Conservation (phyloP, 2,797 vertebrate genomes). For the Sphenopsis melanotis region DNA sequence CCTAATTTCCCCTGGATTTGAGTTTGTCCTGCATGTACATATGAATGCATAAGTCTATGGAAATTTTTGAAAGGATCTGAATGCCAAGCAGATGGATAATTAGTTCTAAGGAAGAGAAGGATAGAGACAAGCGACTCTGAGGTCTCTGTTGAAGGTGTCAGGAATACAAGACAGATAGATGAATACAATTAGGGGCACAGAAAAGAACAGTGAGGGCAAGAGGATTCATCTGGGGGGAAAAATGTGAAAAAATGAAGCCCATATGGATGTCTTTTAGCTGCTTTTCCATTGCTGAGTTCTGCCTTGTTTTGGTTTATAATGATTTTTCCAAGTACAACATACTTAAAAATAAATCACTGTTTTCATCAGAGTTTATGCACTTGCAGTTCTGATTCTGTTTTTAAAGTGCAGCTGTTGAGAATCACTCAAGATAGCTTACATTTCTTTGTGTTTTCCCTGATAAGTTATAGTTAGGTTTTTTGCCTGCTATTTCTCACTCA, state of each 20-base stretch:
- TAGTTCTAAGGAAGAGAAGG: background rate
- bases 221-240: background rate
- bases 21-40: background rate
- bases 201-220: background rate
- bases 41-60: background rate
- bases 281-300: slow-evolving; percentile 40
- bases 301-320: slow-evolving; percentile 55
- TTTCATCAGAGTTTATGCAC: slow-evolving; percentile 46
- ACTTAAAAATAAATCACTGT: slow-evolving; percentile 52
- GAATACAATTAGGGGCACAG: background rate
- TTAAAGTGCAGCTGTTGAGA: slow-evolving; percentile 49
- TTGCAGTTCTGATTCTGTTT: slow-evolving; percentile 31
- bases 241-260: background rate
- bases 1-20: background rate
- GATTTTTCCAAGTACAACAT: slow-evolving; percentile 55
- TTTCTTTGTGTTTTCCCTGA: slow-evolving; percentile 50
- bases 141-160: background rate
- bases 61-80: background rate
- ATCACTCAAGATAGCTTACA: slow-evolving; percentile 52
- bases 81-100: background rate
- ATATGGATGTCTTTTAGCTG: slow-evolving; percentile 18
- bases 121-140: background rate
- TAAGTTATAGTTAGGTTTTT: slow-evolving; percentile 40
- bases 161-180: background rate
- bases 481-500: slow-evolving; percentile 44